Evolutionary conservation across 2,888 invertebrate genomes (phyloP), one percentile per base, ranked within the genome.

Genomic region (Clivina fossor): DNA sequence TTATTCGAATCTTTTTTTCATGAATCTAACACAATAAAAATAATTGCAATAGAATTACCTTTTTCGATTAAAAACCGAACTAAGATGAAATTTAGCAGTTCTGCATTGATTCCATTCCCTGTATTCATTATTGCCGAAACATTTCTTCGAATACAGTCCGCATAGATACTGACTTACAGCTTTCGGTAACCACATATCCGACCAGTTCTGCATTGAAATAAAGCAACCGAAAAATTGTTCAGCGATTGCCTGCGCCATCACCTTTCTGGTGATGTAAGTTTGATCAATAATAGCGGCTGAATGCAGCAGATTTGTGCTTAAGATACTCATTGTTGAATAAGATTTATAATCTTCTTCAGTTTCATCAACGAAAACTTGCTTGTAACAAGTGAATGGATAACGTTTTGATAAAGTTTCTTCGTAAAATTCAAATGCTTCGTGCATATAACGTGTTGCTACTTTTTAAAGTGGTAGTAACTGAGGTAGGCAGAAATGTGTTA

Each of bases 141-240:
- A 91, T 71, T 95, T 96, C 70, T 96, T 95, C 0, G 93, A 86
- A 72, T 95, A 99, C 32, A 98, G 76, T 2, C 93, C 92, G 60
- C 92, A 89, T 32, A 99, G 71, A 69, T 95, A 96, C 62, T 90
- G 88, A 0, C 93, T 90, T 67, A 95, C 92, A 1, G 93, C 94
- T 69, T 92, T 91, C 2, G 93, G 90, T 13, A 99, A 76, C 99
- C 99, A 99, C 62, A 91, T 85, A 74, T 99, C 97, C 1, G 91
- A 90, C 93, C 97, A 98, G 69, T 92, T 91, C 71, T 93, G 90
- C 83, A 95, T 93, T 0, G 93, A 91, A 58, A 99, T 95, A 70
- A 96, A 99, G 69, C 95, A 95, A 2, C 98, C 96, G 68, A 99
- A 99, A 78, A 98, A 99, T 74, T 99, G 99, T 69, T 95, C 92